Evolutionary conservation across 2,888 invertebrate genomes (phyloP).

Genomic region (Rhagonycha fulva): DNA sequence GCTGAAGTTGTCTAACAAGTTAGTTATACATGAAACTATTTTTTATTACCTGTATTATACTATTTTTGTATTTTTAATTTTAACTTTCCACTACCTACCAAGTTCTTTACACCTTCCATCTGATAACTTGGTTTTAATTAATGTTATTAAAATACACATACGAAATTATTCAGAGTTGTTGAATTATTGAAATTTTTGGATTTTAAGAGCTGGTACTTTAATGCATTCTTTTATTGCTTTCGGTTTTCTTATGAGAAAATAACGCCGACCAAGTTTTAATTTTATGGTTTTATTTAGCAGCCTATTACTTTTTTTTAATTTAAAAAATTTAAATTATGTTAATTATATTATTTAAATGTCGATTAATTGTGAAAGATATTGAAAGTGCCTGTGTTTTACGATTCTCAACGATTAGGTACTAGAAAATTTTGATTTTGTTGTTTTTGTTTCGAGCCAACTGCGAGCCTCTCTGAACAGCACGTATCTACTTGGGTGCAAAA

Average conservation of each 20-base stretch:
- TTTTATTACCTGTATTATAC: background rate
- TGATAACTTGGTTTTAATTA: background rate
- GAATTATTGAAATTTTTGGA: background rate
- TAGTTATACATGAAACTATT: background rate
- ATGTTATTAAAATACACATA: background rate
- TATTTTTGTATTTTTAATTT: background rate
- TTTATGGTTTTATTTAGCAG: background rate
- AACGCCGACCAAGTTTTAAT: background rate
- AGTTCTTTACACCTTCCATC: background rate
- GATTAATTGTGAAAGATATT: background rate
- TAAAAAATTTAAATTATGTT: background rate
- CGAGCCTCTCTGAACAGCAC: no score
- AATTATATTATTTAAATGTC: background rate
- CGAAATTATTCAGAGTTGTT: background rate
- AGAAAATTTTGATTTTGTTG: background rate
- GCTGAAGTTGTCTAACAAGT: constrained; percentile 1
- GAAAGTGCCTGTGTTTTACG: background rate
- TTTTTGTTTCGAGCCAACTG: no score
- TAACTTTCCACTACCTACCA: background rate
- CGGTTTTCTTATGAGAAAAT: background rate
- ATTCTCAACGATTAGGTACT: background rate
- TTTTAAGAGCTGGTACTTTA: background rate
- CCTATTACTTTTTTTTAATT: background rate
- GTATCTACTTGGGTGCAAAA: no score
- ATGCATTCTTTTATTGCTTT: background rate